phyloP scores from a whole-genome alignment of 2,888 invertebrate genomes.

The Schizotus pectinicornis region DNA sequence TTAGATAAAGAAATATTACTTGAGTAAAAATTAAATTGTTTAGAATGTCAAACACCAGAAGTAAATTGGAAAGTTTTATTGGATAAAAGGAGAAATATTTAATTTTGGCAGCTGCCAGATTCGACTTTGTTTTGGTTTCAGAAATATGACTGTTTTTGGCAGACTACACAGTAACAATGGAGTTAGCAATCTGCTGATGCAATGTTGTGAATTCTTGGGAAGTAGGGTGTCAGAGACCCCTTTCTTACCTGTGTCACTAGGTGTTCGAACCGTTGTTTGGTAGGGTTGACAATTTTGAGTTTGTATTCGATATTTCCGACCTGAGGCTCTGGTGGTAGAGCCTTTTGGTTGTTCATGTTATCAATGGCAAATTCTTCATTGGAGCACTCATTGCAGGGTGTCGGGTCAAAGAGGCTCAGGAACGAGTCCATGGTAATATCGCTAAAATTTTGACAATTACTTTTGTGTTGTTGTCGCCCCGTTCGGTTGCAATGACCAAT shows the following conservation, averaged over 20 bases:
- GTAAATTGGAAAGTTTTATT: too few species aligned
- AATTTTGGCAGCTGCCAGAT: too few species aligned
- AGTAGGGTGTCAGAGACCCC: too few species aligned
- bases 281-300: constrained; percentile 90
- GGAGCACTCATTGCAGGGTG: constrained; percentile 60
- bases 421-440: constrained; percentile 76
- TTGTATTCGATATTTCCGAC: constrained; percentile 97
- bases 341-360: constrained; percentile 63
- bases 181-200: too few species aligned
- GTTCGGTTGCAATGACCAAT: constrained; percentile 7
- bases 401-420: constrained; percentile 80
- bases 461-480: not conserved
- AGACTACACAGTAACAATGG: too few species aligned
- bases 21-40: too few species aligned
- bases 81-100: too few species aligned
- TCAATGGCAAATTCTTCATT: constrained; percentile 59
- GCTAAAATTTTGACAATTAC: constrained; percentile 1
- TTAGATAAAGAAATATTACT: too few species aligned
- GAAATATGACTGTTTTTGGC: too few species aligned
- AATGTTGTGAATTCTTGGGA: too few species aligned
- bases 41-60: too few species aligned
- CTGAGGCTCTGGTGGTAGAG: constrained; percentile 88
- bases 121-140: too few species aligned
- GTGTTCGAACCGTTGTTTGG: constrained; percentile 91
- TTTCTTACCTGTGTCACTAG: constrained; percentile 86